Conservation (phyloP, 2,113 vertebrate species). For the Notothenia rossii region DNA sequence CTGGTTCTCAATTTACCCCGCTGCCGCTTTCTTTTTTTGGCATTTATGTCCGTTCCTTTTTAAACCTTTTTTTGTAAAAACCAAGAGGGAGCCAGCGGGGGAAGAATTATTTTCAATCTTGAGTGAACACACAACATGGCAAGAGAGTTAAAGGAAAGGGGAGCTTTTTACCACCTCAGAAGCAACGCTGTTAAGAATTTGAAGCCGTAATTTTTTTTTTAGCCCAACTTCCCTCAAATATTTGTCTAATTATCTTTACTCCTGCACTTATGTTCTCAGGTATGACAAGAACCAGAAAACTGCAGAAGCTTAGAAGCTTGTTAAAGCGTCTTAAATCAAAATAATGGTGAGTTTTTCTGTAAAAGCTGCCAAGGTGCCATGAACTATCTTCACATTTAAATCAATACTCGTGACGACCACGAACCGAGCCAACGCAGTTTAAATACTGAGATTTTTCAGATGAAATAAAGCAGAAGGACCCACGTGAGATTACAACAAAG, state of each 20-base stretch:
- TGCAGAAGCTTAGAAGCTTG: neutral
- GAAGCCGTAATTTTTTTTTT: slow-evolving; percentile 31
- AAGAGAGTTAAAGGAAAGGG: slow-evolving; percentile 30
- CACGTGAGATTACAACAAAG: neutral
- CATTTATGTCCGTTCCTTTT: slow-evolving; percentile 12
- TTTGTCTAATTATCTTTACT: neutral
- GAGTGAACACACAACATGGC: slow-evolving; percentile 38
- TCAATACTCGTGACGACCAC: neutral
- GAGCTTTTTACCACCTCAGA: slow-evolving; percentile 15
- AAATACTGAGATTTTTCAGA: neutral
- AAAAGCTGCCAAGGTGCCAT: neutral
- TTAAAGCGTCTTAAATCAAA: slow-evolving; percentile 24
- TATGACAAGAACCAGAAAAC: slow-evolving; percentile 1
- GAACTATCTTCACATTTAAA: neutral
- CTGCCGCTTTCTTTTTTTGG: slow-evolving; percentile 33
- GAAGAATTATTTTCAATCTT: slow-evolving; percentile 48
- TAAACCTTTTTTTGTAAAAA: neutral
- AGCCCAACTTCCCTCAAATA: slow-evolving; percentile 6
- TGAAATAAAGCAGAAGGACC: neutral
- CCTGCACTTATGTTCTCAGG: neutral
- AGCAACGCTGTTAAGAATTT: slow-evolving; percentile 14
- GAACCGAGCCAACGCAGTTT: neutral
- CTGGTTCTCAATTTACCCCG: slow-evolving; percentile 50
- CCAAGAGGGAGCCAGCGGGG: slow-evolving; percentile 15
- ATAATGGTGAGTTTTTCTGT: neutral